Evolutionary conservation across 2,797 vertebrate genomes (phyloP).

Genomic region (Lagocephalus sceleratus): DNA sequence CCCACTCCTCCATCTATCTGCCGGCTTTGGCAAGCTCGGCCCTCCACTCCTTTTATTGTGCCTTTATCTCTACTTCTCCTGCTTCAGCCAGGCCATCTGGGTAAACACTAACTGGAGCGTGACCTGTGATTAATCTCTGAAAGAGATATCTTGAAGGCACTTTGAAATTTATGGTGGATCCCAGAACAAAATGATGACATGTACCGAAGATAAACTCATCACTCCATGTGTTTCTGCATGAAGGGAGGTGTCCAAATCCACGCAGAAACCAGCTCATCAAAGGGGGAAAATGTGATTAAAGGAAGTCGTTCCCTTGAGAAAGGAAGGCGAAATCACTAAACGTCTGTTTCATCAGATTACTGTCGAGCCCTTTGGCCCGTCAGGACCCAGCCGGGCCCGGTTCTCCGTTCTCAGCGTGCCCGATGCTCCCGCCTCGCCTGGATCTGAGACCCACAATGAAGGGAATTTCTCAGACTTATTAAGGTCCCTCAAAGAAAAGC

Average conservation of each 20-base stretch:
- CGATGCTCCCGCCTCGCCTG: not conserved
- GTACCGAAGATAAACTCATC: conserved; percentile 26
- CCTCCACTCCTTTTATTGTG: conserved; percentile 16
- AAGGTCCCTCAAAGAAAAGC: conserved; percentile 8
- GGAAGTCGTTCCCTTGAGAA: conserved; percentile 1
- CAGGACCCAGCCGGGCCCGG: conserved; percentile 36
- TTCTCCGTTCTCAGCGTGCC: conserved; percentile 31
- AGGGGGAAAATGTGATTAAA: conserved; percentile 14
- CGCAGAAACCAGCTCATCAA: not conserved
- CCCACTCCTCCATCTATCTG: conserved; percentile 15
- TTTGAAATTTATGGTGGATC: conserved; percentile 13
- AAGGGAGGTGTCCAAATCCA: conserved; percentile 8
- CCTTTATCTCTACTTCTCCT: conserved; percentile 13
- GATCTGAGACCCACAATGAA: conserved; percentile 34
- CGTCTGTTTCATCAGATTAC: conserved; percentile 20
- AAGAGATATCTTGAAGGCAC: conserved; percentile 2
- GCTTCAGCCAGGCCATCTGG: conserved; percentile 5
- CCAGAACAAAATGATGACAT: conserved; percentile 41
- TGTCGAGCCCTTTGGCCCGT: conserved; percentile 16
- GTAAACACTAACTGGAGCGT: conserved; percentile 10
- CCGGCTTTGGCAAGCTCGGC: not conserved
- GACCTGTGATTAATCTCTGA: not conserved
- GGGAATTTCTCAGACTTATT: conserved; percentile 44
- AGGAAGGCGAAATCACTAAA: conserved; percentile 11
- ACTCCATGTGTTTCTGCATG: conserved; percentile 26